Evolutionary conservation across 2,888 invertebrate genomes (phyloP), one percentile per base, ranked within the genome.

Genomic region (Plebejus melissa): DNA sequence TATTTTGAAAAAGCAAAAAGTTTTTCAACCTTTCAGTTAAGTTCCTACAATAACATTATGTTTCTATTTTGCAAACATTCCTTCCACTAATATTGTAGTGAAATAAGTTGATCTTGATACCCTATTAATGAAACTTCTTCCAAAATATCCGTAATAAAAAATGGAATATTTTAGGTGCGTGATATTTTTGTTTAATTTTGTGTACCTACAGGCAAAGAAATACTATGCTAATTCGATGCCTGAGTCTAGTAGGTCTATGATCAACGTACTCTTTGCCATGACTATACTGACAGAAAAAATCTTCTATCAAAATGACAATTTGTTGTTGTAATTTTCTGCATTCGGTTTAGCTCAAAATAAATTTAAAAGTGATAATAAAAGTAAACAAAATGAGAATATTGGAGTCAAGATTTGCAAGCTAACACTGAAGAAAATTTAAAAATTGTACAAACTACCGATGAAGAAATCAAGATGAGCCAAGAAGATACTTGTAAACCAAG

Each of bases 401-500:
- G 13, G 32, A 32, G 32, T 36, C 16, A 65, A 65, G 11, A 0
- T 13, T 22, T 65, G 22, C 28, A 28, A 22, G 32, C 4, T 13
- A 65, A 36, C 13, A 65, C 16, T 65, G 32, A 60, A 60, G 16
- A 36, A 65, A 65, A 9, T 65, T 28, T 7, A 7, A 13, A 65
- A 22, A 32, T 4, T 65, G 32, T 22, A 13, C 13, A 65, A 13
- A 65, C 41, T 22, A 71, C 13, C 9, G n/a, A 58, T 11, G 13
- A 69, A 13, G 28, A 75, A 69, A 74, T 76, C 77, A 81, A 78
- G 76, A 87, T 87, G 88, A 83, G 82, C 79, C 80, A 76, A 65
- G 81, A 82, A 72, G 77, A 75, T 50, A 81, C 81, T 46, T 81
- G 79, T 77, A 85, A 82, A 74, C 84, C 83, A 76, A 83, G 87